Base-by-base conservation (phyloP, 2,113 vertebrate species). In the Chinchilla lanigera region DNA sequence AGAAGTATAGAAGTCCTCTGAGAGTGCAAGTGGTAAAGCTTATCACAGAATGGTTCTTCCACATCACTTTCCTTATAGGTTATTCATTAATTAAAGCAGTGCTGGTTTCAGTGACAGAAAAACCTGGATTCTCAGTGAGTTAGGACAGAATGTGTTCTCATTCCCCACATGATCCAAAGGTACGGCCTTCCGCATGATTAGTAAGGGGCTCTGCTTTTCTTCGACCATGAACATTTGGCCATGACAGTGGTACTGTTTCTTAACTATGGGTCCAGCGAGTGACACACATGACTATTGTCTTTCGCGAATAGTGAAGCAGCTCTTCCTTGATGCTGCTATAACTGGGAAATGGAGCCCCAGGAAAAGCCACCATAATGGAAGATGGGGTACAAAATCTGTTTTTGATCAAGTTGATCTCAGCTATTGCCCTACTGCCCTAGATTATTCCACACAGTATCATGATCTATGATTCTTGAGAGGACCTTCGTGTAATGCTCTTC, bases 361-460 rank as follows among this genome's bases (percentile, higher is more conserved):
- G n/a, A 41, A 41, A 17, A 69, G 1, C n/a, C 77, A 22, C 47
- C 60, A 30, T 44, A 22, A 0, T 19, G 30, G n/a, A 77, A 77
- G 17, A 14, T 60, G 26, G 12, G 28, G 4, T 16, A 0, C 38
- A 60, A 50, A 84, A 35, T 7, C n/a, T 73, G n/a, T 12, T 35
- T 0, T 5, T 38, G 9, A 19, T 47, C n/a, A n/a, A 69, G 65
- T 7, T 77, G 81, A 28, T 9, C 54, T 78, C 28, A 7, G 12
- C 28, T 13, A 2, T 11, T 75, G 2, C 24, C 38, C 16, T 26
- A 11, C 24, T 61, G 6, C 19, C 75, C n/a, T 16, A 2, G 38
- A 38, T 10, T 12, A 50, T 33, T 35, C 41, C 22, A 30, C 17
- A 17, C 0, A 19, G 1, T 10, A 0, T 10, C 16, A 0, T 16